These are phyloP conservation scores for Pheosia gnoma DNA, from an alignment of 2,888 invertebrate genomes.

Conservation along the genomic window DNA sequence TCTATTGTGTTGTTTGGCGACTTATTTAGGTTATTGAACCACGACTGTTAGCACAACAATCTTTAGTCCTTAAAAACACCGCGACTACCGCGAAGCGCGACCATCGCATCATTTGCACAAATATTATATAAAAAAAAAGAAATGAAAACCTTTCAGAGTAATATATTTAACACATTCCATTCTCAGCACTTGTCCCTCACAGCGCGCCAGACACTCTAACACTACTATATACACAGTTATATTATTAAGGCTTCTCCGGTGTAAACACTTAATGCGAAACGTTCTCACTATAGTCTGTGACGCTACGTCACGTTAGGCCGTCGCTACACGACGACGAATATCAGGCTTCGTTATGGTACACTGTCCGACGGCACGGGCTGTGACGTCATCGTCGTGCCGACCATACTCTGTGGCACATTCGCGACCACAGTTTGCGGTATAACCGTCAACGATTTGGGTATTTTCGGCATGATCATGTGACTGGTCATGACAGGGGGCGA, in stretches of 20 bases:
- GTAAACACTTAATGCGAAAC: slow-evolving; percentile 41
- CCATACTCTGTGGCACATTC: slow-evolving; percentile 29
- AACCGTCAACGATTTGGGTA: slow-evolving; percentile 92
- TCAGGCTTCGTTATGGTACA: slow-evolving; percentile 72
- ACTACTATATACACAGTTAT: slow-evolving; percentile 71
- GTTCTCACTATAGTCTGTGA: slow-evolving; percentile 23
- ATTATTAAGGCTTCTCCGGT: slow-evolving; percentile 78
- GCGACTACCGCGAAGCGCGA: slow-evolving; percentile 24
- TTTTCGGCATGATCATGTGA: slow-evolving; percentile 87
- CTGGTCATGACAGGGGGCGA: slow-evolving; percentile 56
- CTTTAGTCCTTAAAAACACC: slow-evolving; percentile 13
- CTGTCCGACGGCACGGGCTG: slow-evolving; percentile 25
- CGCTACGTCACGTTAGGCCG: slow-evolving; percentile 40
- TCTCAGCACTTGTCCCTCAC: slow-evolving; percentile 69
- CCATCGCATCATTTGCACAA: slow-evolving; percentile 75
- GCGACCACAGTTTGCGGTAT: slow-evolving; percentile 85
- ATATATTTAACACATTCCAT: slow-evolving; percentile 61
- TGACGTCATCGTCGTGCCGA: slow-evolving; percentile 21
- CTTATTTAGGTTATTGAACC: no score
- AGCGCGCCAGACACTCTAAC: slow-evolving; percentile 63
- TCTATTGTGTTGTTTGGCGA: no score
- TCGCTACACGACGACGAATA: slow-evolving; percentile 64
- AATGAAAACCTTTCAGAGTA: slow-evolving; percentile 49
- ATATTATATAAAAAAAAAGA: slow-evolving; percentile 47
- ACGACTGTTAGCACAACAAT: not conserved